Percentiles rank a stretch among this genome's conserved stretches.
Conservation (phyloP, 1,140 invertebrate species). For the Drosophila yakuba region DNA sequence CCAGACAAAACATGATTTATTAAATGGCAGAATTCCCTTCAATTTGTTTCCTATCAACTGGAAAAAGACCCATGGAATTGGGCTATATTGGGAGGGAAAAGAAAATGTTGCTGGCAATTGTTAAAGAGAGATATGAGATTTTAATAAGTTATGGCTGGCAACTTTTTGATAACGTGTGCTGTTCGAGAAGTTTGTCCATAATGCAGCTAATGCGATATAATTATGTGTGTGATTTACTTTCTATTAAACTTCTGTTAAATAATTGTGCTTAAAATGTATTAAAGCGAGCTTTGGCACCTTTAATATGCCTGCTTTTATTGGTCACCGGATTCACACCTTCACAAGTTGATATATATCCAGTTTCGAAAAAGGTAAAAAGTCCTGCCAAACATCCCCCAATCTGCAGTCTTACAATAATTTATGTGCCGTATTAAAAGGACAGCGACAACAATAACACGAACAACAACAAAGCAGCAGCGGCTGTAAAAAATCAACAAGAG, state of each 20-base stretch:
- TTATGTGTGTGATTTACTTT: constrained; percentile 1
- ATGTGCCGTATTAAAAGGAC: constrained; percentile 82
- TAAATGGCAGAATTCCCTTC: constrained; percentile 81
- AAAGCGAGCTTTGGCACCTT: background rate
- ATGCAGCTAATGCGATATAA: constrained; percentile 22
- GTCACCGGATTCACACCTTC: constrained; percentile 68
- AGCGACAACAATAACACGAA: constrained; percentile 55
- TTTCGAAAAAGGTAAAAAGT: constrained; percentile 4
- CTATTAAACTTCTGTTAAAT: background rate
- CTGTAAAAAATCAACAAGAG: constrained; percentile 38
- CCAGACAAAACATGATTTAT: constrained; percentile 83
- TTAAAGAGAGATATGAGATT: constrained; percentile 69
- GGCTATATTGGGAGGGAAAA: background rate
- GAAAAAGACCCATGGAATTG: constrained; percentile 72
- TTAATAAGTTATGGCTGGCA: constrained; percentile 66
- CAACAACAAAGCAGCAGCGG: background rate
- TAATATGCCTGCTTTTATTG: constrained; percentile 32
- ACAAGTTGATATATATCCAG: constrained; percentile 65
- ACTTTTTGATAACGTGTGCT: constrained; percentile 38
- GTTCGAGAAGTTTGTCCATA: constrained; percentile 7
- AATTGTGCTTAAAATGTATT: constrained; percentile 8
- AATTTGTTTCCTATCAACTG: constrained; percentile 83
- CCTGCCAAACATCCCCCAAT: constrained; percentile 72
- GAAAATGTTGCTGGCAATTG: constrained; percentile 32
- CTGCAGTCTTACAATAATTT: constrained; percentile 81